Evolutionary conservation across 2,113 vertebrate genomes (phyloP), one percentile per base, ranked within the genome.

Genomic region (Indicator indicator): DNA sequence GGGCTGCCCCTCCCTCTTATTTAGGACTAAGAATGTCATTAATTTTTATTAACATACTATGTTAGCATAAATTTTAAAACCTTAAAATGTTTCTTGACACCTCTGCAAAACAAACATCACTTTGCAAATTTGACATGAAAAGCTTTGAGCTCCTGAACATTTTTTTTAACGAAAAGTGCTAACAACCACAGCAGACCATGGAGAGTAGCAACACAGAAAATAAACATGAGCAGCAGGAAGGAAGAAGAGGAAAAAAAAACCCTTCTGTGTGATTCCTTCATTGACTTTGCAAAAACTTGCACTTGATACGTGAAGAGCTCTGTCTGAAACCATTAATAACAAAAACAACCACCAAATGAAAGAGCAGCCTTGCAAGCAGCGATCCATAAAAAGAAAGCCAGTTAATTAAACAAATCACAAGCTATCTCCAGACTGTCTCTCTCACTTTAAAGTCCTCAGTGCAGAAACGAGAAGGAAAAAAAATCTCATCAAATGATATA

Each of bases 291-390:
- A 89, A 89, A 96, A 95, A 96, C 89, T 93, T 94, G 88, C 89
- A 88, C 83, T 96, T 94, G 92, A 91, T 91, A 88, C 8, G 28
- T 94, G 83, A 96, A 93, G 94, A 94, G 89, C 90, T 97, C 83
- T 96, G 83, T 97, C 90, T 89, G 71, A 95, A 96, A 95, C 88
- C 95, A 94, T 94, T 92, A 92, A 86, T 95, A 97, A 95, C 88
- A 93, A 83, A 96, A 97, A 96, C 92, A 97, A 95, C 94, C 96
- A 94, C 90, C 88, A 94, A 97, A 95, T 95, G 93, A 95, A 96
- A 96, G 84, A 93, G 67, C 95, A 97, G 84, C 92, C 85, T 95
- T 91, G 89, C 87, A 86, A 97, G 94, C 96, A 97, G 90, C 85
- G 96, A 96, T 93, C 96, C 93, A 94, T 93, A 96, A 96, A 97